Conservation (phyloP, 2,797 vertebrate genomes). For the Allobates femoralis region DNA sequence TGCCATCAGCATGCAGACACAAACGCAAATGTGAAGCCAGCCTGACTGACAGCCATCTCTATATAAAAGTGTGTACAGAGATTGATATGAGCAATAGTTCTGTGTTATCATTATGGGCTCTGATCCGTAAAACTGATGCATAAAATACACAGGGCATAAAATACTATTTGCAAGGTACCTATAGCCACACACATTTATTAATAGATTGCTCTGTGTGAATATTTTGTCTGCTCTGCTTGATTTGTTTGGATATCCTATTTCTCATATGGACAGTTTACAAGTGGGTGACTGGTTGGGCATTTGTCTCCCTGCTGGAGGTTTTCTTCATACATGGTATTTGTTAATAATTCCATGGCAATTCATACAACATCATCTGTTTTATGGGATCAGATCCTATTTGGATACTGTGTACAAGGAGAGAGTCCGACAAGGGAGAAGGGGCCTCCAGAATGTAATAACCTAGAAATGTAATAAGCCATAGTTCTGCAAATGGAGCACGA, state of each 20-base stretch:
- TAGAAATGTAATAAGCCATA: slow-evolving; percentile 8
- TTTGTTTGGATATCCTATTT: not conserved
- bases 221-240: not conserved
- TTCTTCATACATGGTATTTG: not conserved
- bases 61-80: too few species aligned
- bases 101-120: not conserved
- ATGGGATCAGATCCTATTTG: not conserved
- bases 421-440: not conserved
- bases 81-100: not conserved
- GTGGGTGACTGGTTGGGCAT: not conserved
- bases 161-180: not conserved
- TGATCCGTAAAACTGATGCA: not conserved
- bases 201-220: not conserved
- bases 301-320: not conserved
- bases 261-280: not conserved
- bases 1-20: too few species aligned
- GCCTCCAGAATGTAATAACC: not conserved
- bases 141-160: not conserved
- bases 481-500: not conserved
- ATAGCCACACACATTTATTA: not conserved
- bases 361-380: slow-evolving; percentile 3
- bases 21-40: too few species aligned
- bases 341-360: not conserved
- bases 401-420: not conserved
- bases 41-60: too few species aligned